A percentile compares a stretch with the other conserved stretches of the same genome.
Evolutionary conservation across 2,113 vertebrate species (phyloP).

Genomic region (Corythaixoides concolor): DNA sequence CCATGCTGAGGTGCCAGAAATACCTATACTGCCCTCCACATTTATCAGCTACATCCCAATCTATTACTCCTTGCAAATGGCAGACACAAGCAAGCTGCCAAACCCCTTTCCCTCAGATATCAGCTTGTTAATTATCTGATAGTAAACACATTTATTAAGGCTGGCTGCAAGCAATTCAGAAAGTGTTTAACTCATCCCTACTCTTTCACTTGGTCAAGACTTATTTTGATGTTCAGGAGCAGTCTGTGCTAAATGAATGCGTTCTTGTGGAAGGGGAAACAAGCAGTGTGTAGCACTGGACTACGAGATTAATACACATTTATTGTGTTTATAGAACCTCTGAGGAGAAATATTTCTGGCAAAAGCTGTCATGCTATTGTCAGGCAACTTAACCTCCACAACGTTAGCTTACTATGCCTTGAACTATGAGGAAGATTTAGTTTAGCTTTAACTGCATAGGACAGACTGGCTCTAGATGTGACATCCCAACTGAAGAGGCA

Average conservation of each 20-base stretch:
- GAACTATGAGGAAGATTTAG: not conserved
- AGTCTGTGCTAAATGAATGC: not conserved
- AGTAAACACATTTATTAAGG: not conserved
- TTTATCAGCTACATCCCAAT: not conserved
- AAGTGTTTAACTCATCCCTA: not conserved
- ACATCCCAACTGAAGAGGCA: not conserved
- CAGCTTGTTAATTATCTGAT: not conserved
- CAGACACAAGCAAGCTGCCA: not conserved
- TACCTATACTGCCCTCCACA: fast-evolving
- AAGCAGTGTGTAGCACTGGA: not conserved
- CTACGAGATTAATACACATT: not conserved
- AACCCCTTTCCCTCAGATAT: not conserved
- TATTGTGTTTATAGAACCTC: not conserved
- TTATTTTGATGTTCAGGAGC: not conserved
- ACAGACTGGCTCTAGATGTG: not conserved
- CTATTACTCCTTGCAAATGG: not conserved
- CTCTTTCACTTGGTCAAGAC: not conserved
- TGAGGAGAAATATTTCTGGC: constrained; percentile 45
- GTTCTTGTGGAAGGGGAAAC: not conserved
- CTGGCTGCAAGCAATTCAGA: not conserved
- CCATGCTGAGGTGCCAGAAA: not conserved
- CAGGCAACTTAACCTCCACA: constrained; percentile 7
- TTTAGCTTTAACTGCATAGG: not conserved
- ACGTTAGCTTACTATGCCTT: not conserved
- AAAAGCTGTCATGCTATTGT: not conserved